Evolutionary conservation across 2,113 vertebrate genomes (phyloP).

Genomic region (Equus quagga): DNA sequence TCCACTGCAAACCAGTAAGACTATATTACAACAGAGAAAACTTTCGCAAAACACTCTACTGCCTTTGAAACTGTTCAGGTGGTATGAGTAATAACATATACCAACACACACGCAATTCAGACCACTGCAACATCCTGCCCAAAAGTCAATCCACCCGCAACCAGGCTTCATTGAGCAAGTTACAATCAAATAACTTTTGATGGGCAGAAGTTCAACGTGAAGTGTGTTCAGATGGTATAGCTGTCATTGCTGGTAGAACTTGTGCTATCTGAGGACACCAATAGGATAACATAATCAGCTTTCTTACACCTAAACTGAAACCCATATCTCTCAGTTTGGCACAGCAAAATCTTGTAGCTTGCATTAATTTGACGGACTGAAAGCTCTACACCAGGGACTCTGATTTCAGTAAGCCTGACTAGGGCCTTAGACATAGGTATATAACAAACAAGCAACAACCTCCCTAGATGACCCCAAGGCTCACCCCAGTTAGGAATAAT

Average conservation of each 20-base stretch:
- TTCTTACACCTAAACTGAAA: neutral
- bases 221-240: neutral
- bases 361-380: neutral
- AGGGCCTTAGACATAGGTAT: neutral
- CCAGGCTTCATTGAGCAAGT: neutral
- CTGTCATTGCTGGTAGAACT: neutral
- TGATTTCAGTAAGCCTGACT: neutral
- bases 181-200: neutral
- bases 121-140: neutral
- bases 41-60: neutral
- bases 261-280: neutral
- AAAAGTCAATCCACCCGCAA: neutral
- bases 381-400: neutral
- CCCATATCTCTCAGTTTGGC: neutral
- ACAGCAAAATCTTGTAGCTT: neutral
- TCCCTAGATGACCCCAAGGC: neutral
- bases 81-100: neutral
- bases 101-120: neutral
- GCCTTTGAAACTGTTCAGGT: neutral
- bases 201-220: neutral
- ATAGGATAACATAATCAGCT: neutral
- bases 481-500: neutral
- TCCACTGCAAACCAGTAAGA: neutral
- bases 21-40: neutral
- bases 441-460: neutral